Evolutionary conservation across 1,140 invertebrate species (phyloP).

Genomic region (Goniozus legneri): DNA sequence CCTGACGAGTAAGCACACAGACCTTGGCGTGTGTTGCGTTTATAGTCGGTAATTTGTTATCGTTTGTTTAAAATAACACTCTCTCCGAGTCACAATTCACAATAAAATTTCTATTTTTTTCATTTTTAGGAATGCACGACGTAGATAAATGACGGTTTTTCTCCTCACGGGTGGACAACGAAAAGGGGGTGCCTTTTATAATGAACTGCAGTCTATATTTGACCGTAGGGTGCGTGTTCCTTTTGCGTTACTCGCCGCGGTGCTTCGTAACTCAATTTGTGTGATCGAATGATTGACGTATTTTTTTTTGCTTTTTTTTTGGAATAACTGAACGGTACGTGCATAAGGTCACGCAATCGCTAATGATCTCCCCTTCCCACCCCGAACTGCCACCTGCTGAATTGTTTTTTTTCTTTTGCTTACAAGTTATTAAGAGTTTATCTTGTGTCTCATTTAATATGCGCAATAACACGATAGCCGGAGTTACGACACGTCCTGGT

Average conservation of each 20-base stretch:
- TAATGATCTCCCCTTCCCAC: constrained; percentile 43
- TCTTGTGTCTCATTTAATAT: constrained; percentile 52
- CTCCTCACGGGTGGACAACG: no score
- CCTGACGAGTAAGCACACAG: no score
- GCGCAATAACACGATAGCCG: constrained; percentile 52
- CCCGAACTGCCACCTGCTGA: constrained; percentile 42
- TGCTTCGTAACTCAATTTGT: constrained; percentile 40
- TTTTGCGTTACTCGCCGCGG: constrained; percentile 32
- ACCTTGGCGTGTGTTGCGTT: no score
- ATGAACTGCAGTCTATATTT: constrained; percentile 49
- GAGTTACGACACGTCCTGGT: constrained; percentile 88
- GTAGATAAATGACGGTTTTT: no score
- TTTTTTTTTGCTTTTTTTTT: constrained; percentile 34
- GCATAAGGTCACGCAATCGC: constrained; percentile 45
- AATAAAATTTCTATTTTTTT: no score
- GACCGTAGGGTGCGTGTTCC: constrained; percentile 27
- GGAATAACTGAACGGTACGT: constrained; percentile 41
- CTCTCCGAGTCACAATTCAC: no score
- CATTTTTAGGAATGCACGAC: no score
- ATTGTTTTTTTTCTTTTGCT: constrained; percentile 52
- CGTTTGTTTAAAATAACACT: no score
- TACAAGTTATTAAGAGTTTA: constrained; percentile 55
- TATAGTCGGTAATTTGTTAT: constrained; percentile 22
- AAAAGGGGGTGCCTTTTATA: constrained; percentile 36
- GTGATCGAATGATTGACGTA: constrained; percentile 16